Conservation (phyloP, 2,888 invertebrate species). For the Neoitamus cyanurus region DNA sequence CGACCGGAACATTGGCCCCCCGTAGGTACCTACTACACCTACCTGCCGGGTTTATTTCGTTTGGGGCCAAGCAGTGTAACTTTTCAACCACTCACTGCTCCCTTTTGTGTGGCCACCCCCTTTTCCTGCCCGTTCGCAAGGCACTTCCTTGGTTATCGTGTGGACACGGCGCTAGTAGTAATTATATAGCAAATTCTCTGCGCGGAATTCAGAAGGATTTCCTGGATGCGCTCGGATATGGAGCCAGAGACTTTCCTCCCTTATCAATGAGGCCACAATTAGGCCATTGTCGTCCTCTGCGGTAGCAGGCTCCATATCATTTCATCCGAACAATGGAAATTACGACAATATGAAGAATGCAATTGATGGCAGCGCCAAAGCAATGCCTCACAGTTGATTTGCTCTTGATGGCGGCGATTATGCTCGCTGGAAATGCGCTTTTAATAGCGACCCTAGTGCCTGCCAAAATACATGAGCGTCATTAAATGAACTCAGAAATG, state of each 20-base stretch:
- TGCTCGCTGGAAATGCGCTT: conserved; percentile 25
- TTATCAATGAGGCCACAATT: conserved; percentile 30
- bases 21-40: background rate
- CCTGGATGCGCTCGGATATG: conserved; percentile 1
- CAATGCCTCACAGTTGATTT: background rate
- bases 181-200: background rate
- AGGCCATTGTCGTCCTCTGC: conserved; percentile 13
- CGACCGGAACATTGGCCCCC: background rate
- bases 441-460: conserved; percentile 28
- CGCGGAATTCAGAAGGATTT: background rate
- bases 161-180: background rate
- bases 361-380: conserved; percentile 28
- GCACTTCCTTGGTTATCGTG: background rate
- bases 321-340: conserved; percentile 35
- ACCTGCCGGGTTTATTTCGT: background rate
- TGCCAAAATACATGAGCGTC: conserved; percentile 36
- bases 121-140: background rate
- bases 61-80: background rate
- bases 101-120: background rate
- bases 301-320: conserved; percentile 35
- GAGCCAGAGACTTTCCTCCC: conserved; percentile 13
- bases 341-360: conserved; percentile 43
- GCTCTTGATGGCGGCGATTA: conserved; percentile 35
- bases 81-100: background rate
- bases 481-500: conserved; percentile 34